These are phyloP conservation scores for Drosophila tropicalis DNA, from an alignment of 1,140 invertebrate species.

Conservation along the genomic window DNA sequence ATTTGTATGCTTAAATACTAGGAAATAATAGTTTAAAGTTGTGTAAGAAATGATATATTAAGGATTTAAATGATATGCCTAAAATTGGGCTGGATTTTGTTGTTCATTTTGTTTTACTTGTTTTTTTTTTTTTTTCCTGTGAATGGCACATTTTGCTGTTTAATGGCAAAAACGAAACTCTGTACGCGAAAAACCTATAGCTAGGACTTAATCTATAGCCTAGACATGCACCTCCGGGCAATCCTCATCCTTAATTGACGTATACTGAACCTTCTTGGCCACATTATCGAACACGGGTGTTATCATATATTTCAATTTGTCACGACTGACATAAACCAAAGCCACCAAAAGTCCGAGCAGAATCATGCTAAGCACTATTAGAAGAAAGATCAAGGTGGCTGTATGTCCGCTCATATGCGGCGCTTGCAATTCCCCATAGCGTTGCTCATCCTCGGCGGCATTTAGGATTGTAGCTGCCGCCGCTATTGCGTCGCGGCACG, in stretches of 20 bases:
- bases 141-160: constrained; percentile 72
- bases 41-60: constrained; percentile 17
- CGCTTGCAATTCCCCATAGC: constrained; percentile 43
- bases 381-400: constrained; percentile 84
- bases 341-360: constrained; percentile 85
- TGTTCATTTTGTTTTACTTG: not conserved
- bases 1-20: constrained; percentile 67
- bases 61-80: constrained; percentile 43
- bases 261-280: constrained; percentile 89
- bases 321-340: constrained; percentile 86
- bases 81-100: constrained; percentile 8
- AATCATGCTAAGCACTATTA: constrained; percentile 85
- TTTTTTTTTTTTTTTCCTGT: constrained; percentile 44
- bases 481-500: constrained; percentile 75
- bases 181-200: constrained; percentile 21
- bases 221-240: constrained; percentile 83
- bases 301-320: constrained; percentile 85
- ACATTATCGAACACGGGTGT: constrained; percentile 87
- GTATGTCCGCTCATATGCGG: constrained; percentile 81
- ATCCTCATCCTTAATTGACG: constrained; percentile 86
- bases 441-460: constrained; percentile 57
- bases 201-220: constrained; percentile 10
- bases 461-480: constrained; percentile 73
- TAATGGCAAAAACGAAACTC: constrained; percentile 64
- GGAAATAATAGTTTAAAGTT: constrained; percentile 59